These are phyloP conservation scores for Silvanus unidentatus DNA, from an alignment of 2,888 invertebrate species.

Conservation along the genomic window DNA sequence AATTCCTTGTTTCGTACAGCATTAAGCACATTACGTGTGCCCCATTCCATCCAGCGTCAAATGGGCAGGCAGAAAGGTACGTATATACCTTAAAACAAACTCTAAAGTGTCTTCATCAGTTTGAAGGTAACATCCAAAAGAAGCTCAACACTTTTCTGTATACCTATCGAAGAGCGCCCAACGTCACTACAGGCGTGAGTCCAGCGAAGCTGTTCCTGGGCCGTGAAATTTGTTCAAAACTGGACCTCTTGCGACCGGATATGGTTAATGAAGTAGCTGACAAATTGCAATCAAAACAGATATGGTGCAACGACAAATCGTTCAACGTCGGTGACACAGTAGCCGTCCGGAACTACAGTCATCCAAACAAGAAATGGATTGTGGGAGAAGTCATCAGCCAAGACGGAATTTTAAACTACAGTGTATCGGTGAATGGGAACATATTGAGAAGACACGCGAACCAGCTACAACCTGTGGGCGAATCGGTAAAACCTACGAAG, in stretches of 20 bases:
- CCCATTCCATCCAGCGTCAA: constrained; percentile 14
- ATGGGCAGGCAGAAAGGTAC: constrained; percentile 17
- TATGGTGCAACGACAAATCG: neutral
- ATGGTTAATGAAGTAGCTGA: neutral
- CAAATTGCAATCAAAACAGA: neutral
- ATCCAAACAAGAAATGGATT: neutral
- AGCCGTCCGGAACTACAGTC: neutral
- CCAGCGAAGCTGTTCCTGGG: neutral
- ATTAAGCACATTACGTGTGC: constrained; percentile 19
- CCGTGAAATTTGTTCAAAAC: neutral
- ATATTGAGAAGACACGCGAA: too few species aligned
- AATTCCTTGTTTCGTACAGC: constrained; percentile 15
- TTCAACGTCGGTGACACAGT: neutral
- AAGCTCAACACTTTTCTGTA: neutral
- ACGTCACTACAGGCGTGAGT: neutral
- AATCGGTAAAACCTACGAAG: too few species aligned
- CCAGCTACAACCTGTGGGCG: too few species aligned
- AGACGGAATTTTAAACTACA: neutral
- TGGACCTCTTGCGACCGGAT: neutral
- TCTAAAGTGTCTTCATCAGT: neutral
- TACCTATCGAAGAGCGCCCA: neutral
- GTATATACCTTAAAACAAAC: neutral
- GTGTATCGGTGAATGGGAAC: neutral
- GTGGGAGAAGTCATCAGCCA: neutral
- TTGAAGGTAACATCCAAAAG: neutral